A percentile compares a stretch with the other conserved stretches of the same genome.
phyloP scores from a whole-genome alignment of 2,888 invertebrate species.

The Hetaerina titia region DNA sequence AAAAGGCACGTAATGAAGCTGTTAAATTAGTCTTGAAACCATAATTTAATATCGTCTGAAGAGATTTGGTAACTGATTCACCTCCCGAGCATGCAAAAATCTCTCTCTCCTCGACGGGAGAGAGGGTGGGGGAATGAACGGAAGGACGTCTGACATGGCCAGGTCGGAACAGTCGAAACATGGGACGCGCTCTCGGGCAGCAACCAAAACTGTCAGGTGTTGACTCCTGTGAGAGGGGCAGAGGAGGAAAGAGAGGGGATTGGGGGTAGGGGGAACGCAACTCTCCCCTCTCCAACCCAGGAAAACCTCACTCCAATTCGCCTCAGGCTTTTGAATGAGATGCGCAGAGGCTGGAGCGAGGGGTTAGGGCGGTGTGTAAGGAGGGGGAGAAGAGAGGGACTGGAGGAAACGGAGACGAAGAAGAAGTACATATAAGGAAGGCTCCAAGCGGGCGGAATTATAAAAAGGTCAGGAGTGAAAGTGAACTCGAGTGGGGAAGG shows the following conservation, averaged over 20 bases:
- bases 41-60: not conserved
- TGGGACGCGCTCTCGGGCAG: not conserved
- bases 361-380: not conserved
- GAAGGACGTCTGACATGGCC: not conserved
- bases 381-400: not conserved
- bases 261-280: not conserved
- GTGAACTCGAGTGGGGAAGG: not conserved
- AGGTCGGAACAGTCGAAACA: not conserved
- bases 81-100: not conserved
- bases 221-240: not conserved
- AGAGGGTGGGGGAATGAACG: not conserved
- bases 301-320: not conserved
- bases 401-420: not conserved
- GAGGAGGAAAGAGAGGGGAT: not conserved
- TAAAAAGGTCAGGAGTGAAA: slow-evolving; percentile 49
- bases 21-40: not conserved
- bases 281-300: not conserved
- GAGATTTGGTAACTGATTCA: not conserved
- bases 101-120: not conserved
- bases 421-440: not conserved
- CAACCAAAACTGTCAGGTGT: slow-evolving; percentile 48
- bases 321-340: not conserved
- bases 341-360: not conserved
- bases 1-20: not conserved
- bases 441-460: not conserved